Base-by-base conservation (phyloP, 2,113 vertebrate genomes). In the Hymenochirus boettgeri region DNA sequence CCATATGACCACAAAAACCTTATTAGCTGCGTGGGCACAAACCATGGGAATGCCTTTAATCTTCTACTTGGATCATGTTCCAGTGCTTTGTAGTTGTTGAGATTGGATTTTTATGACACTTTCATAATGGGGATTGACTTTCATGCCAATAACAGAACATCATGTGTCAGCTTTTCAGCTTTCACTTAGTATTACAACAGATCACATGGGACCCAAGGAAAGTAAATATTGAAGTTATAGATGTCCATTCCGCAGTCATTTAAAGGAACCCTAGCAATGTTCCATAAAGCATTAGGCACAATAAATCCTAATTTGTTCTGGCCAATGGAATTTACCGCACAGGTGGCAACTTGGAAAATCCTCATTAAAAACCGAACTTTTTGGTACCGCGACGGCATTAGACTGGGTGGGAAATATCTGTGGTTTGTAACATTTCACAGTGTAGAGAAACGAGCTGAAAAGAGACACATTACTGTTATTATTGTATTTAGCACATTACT, bases 91-190 rank as follows among this genome's bases (percentile, higher is more conserved):
- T 35, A 60, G 37, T 53, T 52, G 33, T 60, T 52, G 65, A 35
- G 65, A 60, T 59, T 60, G 33, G 29, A 60, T 21, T 58, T 69
- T 69, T 69, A 69, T 51, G 65, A 69, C 56, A 69, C 47, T 29
- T 59, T 67, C 26, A 46, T 37, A 53, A 33, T 31, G 18, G 48
- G 53, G 57, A 69, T 60, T 45, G 56, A 60, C 65, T 69, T 57
- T 29, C 23, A 2, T 33, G 11, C 65, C 57, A 60, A 60, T 45
- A 47, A 52, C 56, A 59, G 65, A 46, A 53, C 57, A 60, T 60
- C 56, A 24, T 69, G 57, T 9, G 33, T n/a, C n/a, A n/a, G n/a
- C 63, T 57, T 10, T 31, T 31, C 10, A 10, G 29, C 5, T 31
- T 31, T 31, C 29, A 5, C 10, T 31, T 31, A 31, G 5, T 6